phyloP scores from a whole-genome alignment of 2,888 invertebrate species.

The Cremastinae sp. region DNA sequence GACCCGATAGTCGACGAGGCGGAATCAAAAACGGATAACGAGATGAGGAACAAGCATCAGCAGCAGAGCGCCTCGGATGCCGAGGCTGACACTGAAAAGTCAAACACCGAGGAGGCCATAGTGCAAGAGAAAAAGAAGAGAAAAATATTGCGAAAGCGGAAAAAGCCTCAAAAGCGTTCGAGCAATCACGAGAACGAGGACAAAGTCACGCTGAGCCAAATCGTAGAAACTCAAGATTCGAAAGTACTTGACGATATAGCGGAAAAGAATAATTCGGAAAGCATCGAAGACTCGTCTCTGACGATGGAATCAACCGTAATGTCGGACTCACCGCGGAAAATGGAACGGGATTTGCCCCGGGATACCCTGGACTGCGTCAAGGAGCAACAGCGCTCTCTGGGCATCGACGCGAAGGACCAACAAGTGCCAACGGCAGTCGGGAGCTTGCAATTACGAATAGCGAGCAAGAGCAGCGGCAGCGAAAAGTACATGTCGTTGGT shows the following conservation, averaged over 20 bases:
- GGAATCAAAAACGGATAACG: constrained; percentile 51
- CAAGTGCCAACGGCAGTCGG: constrained; percentile 70
- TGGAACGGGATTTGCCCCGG: constrained; percentile 53
- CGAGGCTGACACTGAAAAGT: constrained; percentile 80
- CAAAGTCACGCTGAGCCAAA: constrained; percentile 65
- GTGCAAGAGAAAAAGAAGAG: constrained; percentile 82
- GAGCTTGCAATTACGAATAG: constrained; percentile 63
- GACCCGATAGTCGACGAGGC: constrained; percentile 52
- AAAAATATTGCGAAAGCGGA: constrained; percentile 85
- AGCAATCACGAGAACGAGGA: constrained; percentile 63
- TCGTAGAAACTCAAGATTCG: constrained; percentile 67
- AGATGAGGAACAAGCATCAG: constrained; percentile 47
- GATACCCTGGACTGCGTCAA: constrained; percentile 76
- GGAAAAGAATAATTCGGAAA: constrained; percentile 64
- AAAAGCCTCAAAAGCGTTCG: constrained; percentile 81
- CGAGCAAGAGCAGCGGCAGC: constrained; percentile 67
- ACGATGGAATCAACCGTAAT: constrained; percentile 61
- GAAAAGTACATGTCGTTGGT: constrained; percentile 64
- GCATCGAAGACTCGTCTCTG: constrained; percentile 52
- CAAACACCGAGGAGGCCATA: constrained; percentile 82
- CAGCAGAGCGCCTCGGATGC: constrained; percentile 76
- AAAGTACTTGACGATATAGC: constrained; percentile 68
- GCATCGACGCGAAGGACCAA: constrained; percentile 73
- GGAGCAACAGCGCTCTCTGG: constrained; percentile 71
- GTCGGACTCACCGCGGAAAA: constrained; percentile 60